A percentile compares a stretch with the other conserved stretches of the same genome.
Evolutionary conservation across 2,797 vertebrate species (phyloP).

Genomic region (Eutrigla gurnardus): DNA sequence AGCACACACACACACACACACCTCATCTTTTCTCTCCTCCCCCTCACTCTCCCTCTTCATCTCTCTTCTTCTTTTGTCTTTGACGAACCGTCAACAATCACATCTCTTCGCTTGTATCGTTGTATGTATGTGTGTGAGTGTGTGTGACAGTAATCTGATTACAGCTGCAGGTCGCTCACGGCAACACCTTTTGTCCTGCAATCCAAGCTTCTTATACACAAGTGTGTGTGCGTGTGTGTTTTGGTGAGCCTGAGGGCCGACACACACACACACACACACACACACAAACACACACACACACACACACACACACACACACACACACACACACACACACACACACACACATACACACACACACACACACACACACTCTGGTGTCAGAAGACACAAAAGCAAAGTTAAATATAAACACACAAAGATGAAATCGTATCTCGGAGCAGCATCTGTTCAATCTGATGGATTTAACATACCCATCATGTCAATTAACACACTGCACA

Average conservation of each 20-base stretch:
- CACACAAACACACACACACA: too few species aligned
- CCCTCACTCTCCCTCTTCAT: conserved; percentile 8
- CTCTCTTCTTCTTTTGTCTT: conserved; percentile 36
- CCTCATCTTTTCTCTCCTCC: conserved; percentile 27
- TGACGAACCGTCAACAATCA: conserved; percentile 58
- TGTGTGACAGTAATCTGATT: conserved; percentile 71
- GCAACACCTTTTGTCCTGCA: conserved; percentile 66
- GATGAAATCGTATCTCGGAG: conserved; percentile 46
- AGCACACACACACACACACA: conserved; percentile 10
- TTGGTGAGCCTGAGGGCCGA: neutral
- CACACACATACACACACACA: too few species aligned
- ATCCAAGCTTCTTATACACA: conserved; percentile 24
- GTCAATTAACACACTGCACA: conserved; percentile 53
- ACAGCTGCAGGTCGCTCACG: conserved; percentile 57
- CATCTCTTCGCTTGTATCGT: conserved; percentile 52
- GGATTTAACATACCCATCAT: conserved; percentile 51
- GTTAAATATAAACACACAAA: conserved; percentile 65
- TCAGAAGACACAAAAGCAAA: conserved; percentile 53
- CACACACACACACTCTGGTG: conserved; percentile 22
- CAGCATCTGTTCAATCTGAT: conserved; percentile 60
- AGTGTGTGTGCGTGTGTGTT: conserved; percentile 16
- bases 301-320: conserved; percentile 24
- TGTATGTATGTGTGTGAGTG: conserved; percentile 39
- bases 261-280: conserved; percentile 11
- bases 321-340: conserved; percentile 16